These are phyloP conservation scores for Halyomorpha halys DNA, from an alignment of 1,140 invertebrate species.

Conservation along the genomic window DNA sequence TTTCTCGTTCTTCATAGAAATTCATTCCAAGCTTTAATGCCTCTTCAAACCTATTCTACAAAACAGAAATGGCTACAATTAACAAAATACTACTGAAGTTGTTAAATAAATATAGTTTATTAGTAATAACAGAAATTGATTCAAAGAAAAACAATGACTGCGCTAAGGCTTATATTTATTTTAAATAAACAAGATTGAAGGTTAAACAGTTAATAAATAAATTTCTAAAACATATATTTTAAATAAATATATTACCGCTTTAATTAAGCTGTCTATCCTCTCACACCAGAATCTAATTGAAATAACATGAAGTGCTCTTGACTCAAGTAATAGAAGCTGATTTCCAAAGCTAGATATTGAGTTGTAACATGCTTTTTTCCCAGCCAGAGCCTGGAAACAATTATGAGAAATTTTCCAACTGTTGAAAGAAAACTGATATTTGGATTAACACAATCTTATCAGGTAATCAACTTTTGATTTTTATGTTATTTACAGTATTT, in stretches of 20 bases:
- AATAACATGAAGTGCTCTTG: constrained; percentile 65
- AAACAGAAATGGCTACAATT: constrained; percentile 25
- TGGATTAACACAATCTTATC: no score
- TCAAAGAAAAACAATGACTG: no score
- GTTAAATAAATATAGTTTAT: background rate
- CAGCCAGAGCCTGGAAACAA: constrained; percentile 58
- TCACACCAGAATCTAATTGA: constrained; percentile 75
- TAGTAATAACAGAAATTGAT: background rate
- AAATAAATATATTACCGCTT: constrained; percentile 42
- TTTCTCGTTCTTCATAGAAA: constrained; percentile 55
- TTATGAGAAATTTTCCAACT: no score
- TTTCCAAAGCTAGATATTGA: constrained; percentile 71
- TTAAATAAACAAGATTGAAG: constrained; percentile 15
- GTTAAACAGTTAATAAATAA: background rate
- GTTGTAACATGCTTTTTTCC: constrained; percentile 81
- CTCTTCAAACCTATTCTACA: constrained; percentile 48
- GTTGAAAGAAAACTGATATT: no score
- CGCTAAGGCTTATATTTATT: background rate
- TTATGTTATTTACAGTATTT: no score
- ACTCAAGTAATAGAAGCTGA: constrained; percentile 75
- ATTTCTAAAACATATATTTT: no score
- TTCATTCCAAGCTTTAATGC: constrained; percentile 53
- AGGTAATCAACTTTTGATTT: no score
- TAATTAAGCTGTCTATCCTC: constrained; percentile 55
- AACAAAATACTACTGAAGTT: no score